Evolutionary conservation across 2,797 vertebrate genomes (phyloP).

Genomic region (Squalus acanthias): DNA sequence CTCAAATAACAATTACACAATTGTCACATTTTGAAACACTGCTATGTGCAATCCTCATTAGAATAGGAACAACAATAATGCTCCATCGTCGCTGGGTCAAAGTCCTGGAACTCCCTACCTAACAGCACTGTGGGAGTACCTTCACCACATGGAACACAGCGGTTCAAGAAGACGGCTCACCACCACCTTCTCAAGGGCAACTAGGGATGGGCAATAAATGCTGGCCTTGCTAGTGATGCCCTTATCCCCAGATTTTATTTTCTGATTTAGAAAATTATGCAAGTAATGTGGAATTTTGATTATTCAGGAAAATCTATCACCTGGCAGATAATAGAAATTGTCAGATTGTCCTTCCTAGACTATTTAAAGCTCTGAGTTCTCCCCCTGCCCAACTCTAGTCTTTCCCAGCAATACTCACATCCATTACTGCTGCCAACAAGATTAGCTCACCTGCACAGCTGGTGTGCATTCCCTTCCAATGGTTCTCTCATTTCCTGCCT

Average conservation of each 20-base stretch:
- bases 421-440: not conserved
- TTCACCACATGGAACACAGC: not conserved
- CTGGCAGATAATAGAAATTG: not conserved
- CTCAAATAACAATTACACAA: not conserved
- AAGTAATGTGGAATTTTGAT: not conserved
- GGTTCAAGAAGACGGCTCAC: not conserved
- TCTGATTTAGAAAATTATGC: not conserved
- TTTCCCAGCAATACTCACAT: not conserved
- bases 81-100: too few species aligned
- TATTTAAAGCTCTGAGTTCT: too few species aligned
- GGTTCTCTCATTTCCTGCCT: not conserved
- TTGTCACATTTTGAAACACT: not conserved
- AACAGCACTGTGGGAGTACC: not conserved
- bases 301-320: not conserved
- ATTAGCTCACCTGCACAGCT: not conserved
- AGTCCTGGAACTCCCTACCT: not conserved
- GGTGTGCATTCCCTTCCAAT: not conserved
- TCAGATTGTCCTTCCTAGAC: not conserved
- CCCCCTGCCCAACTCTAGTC: too few species aligned
- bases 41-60: too few species aligned
- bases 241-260: not conserved
- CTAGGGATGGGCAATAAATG: not conserved
- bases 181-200: not conserved
- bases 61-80: too few species aligned
- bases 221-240: not conserved